These are phyloP conservation scores for Cololabis saira DNA, from an alignment of 2,113 vertebrate genomes.

Conservation along the genomic window DNA sequence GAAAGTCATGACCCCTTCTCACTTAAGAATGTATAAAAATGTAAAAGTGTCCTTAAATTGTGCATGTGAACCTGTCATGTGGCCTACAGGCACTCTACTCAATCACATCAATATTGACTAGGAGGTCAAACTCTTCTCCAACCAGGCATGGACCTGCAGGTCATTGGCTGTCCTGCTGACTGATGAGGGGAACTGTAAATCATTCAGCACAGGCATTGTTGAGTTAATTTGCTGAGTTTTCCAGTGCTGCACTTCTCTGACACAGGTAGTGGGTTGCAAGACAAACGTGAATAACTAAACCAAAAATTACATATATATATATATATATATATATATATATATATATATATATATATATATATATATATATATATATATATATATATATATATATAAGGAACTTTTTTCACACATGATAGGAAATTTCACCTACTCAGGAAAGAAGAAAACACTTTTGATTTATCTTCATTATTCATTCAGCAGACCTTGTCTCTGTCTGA, in stretches of 20 bases:
- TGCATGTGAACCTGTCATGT: conserved; percentile 12
- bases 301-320: not conserved
- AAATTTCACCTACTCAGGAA: not conserved
- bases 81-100: not conserved
- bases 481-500: not conserved
- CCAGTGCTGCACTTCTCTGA: not conserved
- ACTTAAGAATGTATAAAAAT: conserved; percentile 12
- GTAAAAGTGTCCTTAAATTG: conserved; percentile 15
- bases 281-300: not conserved
- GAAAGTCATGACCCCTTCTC: not conserved
- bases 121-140: not conserved
- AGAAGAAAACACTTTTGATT: not conserved
- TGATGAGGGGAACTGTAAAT: conserved; percentile 3
- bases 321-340: too few species aligned
- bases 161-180: not conserved
- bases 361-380: too few species aligned
- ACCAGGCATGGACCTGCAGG: conserved; percentile 7
- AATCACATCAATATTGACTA: not conserved
- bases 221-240: not conserved
- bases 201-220: not conserved
- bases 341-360: too few species aligned
- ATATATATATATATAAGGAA: too few species aligned
- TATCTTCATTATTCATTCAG: not conserved
- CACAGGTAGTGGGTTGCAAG: not conserved
- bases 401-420: not conserved